phyloP scores from a whole-genome alignment of 1,140 invertebrate genomes.

The Leptinotarsa defecta region DNA sequence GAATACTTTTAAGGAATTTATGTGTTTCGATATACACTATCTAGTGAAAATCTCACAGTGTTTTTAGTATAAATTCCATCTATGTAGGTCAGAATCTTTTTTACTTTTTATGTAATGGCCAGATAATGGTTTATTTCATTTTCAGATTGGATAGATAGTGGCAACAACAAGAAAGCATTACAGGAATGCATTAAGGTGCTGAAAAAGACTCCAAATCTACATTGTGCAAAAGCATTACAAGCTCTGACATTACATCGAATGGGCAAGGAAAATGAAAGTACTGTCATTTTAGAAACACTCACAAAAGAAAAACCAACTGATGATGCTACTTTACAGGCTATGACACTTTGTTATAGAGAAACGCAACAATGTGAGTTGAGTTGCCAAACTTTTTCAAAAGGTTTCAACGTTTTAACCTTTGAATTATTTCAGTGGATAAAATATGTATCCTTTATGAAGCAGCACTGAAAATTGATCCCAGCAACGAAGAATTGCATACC shows the following conservation, averaged over 20 bases:
- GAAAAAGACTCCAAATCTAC: conserved; percentile 87
- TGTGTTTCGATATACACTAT: too few species aligned
- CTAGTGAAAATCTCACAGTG: too few species aligned
- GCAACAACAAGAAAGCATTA: conserved; percentile 96
- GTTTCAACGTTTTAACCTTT: background rate
- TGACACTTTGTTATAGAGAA: conserved; percentile 94
- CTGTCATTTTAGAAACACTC: conserved; percentile 76
- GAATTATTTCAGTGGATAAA: conserved; percentile 71
- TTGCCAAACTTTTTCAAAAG: too few species aligned
- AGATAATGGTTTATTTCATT: conserved; percentile 39
- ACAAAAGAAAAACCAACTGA: conserved; percentile 82
- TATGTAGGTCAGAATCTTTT: too few species aligned
- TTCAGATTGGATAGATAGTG: conserved; percentile 92
- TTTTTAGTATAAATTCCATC: too few species aligned
- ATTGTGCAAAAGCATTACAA: conserved; percentile 90
- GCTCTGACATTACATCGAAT: conserved; percentile 86
- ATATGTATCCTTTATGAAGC: conserved; percentile 89
- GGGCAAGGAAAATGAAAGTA: conserved; percentile 79
- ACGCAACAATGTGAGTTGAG: conserved; percentile 78
- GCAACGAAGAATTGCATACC: conserved; percentile 89
- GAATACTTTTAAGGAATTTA: too few species aligned
- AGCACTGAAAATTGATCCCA: conserved; percentile 82
- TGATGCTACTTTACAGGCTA: conserved; percentile 92
- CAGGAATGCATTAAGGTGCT: conserved; percentile 96
- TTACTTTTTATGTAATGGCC: background rate